A percentile compares a stretch with the other conserved stretches of the same genome.
These are phyloP conservation scores for Phrynocephalus versicolor DNA, from an alignment of 2,113 vertebrate species.

Conservation along the genomic window DNA sequence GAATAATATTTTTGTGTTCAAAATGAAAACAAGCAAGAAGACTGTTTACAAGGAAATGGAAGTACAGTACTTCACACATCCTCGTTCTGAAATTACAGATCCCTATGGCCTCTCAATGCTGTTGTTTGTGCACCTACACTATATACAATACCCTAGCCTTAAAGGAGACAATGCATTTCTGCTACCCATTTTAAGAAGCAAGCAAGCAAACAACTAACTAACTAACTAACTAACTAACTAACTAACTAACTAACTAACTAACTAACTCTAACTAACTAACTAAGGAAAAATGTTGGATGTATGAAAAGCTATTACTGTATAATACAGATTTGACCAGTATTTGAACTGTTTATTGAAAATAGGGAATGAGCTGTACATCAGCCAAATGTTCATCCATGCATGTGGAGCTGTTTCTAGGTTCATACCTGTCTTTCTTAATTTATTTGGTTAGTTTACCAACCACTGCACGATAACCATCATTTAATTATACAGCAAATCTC, in stretches of 20 bases:
- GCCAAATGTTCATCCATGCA: neutral
- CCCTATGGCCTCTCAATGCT: neutral
- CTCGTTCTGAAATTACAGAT: conserved; percentile 43
- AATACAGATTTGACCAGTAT: neutral
- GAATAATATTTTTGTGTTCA: conserved; percentile 25
- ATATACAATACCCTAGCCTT: neutral
- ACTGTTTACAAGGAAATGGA: conserved; percentile 49
- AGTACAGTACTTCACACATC: conserved; percentile 31
- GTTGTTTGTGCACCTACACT: neutral
- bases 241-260: neutral
- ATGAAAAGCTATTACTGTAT: neutral
- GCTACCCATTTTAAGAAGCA: neutral
- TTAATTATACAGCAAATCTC: neutral
- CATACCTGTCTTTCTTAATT: neutral
- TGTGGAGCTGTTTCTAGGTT: neutral
- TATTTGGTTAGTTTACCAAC: neutral
- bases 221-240: neutral
- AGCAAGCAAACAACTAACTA: neutral
- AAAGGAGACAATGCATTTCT: neutral
- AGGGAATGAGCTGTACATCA: neutral
- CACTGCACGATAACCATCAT: neutral
- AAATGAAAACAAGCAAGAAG: conserved; percentile 46
- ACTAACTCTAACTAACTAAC: neutral
- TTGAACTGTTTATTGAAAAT: neutral
- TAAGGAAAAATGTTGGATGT: neutral